Base-by-base conservation (phyloP, 2,797 vertebrate species). In the Gorsachius magnificus region DNA sequence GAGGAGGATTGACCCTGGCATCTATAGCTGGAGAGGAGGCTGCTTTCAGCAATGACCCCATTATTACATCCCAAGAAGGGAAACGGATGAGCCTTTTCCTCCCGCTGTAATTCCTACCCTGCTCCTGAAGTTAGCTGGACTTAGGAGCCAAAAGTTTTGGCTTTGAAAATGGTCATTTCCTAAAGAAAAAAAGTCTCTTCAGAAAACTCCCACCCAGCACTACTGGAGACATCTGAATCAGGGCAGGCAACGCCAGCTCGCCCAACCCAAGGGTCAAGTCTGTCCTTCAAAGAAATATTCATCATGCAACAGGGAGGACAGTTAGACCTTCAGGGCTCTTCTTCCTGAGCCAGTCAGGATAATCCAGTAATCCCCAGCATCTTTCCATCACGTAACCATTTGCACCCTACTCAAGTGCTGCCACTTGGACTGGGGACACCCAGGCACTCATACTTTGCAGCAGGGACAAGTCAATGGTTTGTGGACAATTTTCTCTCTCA, bases 351-450 rank as follows among this genome's bases (percentile, higher is more conserved):
- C 35, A 51, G 10, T 24, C 5, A 35, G 33, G 13, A 19, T 10
- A 76, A 61, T 2, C 72, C 54, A 79, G 20, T 51, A 82, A 26
- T 48, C 8, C 25, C 10, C 4, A 2, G 4, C 25, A 22, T 22
- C 45, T 69, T 84, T 56, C 63, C 33, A 15, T 17, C 46, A 16
- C 2, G 0, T n/a, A 91, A 69, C 13, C 10, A 13, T 82, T 43
- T 79, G 26, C 33, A 66, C 19, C 19, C 15, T 21, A 18, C 33
- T 50, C 3, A 88, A 87, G 6, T 29, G 53, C 60, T 85, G 56
- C 51, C 12, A 4, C n/a, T 60, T 57, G 31, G 28, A 1, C 0
- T 61, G 19, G 31, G n/a, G 35, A 65, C 65, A 36, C 0, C 19
- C 50, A 9, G 11, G 8, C 24, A 17, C 5, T 54, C 43, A 41